Evolutionary conservation across 2,113 vertebrate species (phyloP).

Genomic region (Anarhynchus alexandrinus): DNA sequence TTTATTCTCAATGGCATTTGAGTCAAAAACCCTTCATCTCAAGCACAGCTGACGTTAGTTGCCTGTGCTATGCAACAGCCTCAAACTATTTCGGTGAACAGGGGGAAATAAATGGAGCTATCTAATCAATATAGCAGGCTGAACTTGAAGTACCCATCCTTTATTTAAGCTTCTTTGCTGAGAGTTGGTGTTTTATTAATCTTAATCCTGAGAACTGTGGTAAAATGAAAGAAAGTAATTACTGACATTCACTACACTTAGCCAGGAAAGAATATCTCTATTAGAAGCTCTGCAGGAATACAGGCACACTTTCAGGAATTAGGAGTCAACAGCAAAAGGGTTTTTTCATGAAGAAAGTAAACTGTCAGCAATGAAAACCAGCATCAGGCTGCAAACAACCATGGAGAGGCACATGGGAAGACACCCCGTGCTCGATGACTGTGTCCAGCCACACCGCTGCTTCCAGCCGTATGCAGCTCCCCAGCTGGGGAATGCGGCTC

Average conservation of each 20-base stretch:
- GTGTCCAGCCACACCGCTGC: rapidly evolving
- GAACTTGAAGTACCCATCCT: not conserved
- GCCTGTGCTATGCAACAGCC: not conserved
- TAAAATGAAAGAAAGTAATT: not conserved
- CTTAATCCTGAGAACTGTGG: not conserved
- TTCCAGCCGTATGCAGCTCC: not conserved
- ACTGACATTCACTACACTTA: not conserved
- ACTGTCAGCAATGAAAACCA: not conserved
- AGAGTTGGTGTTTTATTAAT: constrained; percentile 20
- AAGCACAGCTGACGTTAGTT: not conserved
- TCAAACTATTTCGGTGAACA: not conserved
- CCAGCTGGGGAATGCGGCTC: rapidly evolving
- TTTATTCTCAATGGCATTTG: not conserved
- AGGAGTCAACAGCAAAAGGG: not conserved
- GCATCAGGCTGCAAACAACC: not conserved
- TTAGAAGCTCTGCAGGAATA: not conserved
- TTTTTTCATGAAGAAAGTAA: not conserved
- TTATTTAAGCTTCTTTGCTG: not conserved
- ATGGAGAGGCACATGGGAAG: not conserved
- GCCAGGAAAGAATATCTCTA: not conserved
- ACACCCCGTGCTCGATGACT: rapidly evolving
- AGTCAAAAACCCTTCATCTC: not conserved
- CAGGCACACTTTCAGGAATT: not conserved
- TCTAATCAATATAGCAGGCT: constrained; percentile 3
- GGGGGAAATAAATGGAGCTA: not conserved